Conservation (phyloP, 2,113 vertebrate genomes). For the Amazona vittata region DNA sequence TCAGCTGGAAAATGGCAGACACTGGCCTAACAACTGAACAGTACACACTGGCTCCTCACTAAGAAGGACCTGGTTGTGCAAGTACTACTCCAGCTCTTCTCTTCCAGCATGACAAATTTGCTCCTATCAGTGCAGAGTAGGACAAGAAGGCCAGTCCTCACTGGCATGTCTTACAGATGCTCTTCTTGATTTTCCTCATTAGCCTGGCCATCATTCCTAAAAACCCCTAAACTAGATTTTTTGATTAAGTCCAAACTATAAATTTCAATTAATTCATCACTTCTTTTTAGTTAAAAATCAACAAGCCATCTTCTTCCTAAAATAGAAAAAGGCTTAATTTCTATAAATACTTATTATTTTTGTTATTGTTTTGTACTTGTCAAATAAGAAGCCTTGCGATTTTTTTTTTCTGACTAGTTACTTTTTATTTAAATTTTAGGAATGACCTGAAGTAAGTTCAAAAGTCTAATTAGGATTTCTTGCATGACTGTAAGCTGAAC, state of each 20-base stretch:
- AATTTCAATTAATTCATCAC: neutral
- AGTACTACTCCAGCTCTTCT: neutral
- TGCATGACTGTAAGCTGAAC: neutral
- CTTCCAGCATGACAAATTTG: neutral
- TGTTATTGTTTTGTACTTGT: neutral
- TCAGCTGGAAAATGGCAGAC: neutral
- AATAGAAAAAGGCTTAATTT: neutral
- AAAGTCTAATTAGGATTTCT: neutral
- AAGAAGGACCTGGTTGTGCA: neutral
- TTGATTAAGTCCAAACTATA: neutral
- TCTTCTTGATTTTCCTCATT: neutral
- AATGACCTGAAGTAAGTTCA: neutral
- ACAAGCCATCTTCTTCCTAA: neutral
- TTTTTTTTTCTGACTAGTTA: neutral
- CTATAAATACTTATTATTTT: neutral
- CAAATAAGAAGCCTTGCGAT: neutral
- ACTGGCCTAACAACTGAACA: neutral
- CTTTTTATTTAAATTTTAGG: neutral
- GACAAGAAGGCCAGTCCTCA: neutral
- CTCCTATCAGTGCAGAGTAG: neutral
- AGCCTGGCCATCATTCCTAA: neutral
- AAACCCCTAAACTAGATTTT: neutral
- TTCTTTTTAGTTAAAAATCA: neutral
- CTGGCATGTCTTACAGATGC: neutral
- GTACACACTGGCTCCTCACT: rapidly evolving